Base-by-base conservation (phyloP, 2,113 vertebrate species). In the Centrocercus urophasianus region DNA sequence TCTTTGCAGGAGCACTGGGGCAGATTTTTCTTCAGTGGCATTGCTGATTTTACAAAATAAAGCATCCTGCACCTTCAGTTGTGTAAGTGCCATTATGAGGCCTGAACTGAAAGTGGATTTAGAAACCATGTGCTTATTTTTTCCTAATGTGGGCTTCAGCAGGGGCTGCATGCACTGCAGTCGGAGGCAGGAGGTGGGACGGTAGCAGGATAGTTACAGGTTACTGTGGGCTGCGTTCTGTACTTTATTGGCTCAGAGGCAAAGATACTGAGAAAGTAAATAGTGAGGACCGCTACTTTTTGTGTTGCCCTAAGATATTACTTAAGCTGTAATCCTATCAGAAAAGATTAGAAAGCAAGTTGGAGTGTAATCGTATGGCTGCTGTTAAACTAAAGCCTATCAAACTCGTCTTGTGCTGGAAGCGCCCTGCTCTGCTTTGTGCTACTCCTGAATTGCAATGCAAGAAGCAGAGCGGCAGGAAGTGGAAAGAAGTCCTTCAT, bases 361-460 rank as follows among this genome's bases (percentile, higher is more conserved):
- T 8, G 15, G 14, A 25, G n/a, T 8, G 27, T 54, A 6, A 38
- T 38, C 5, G 3, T 69, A 21, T 9, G 38, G 48, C 30, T 18
- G 27, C 4, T 27, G 60, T 11, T 22, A 52, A 50, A 32, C 10
- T 61, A 5, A 25, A 61, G 45, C 13, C 77, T 25, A 12, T 16
- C 15, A 2, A 8, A 14, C 22, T 19, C 18, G 6, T 25, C 9
- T 54, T 64, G 28, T 34, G 42, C 13, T 17, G 42, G 18, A 34
- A 20, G 42, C 7, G 22, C 6, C 5, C 14, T n/a, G 3, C 6
- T 21, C 17, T 25, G 22, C 34, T 25, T 8, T n/a, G 2, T 5
- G 24, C 1, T 15, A 4, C 8, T 3, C 4, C 24, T 13, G 50
- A 5, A 4, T 7, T 1, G 16, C 7, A 47, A 8, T 11, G 27